Conservation (phyloP, 2,113 vertebrate genomes). For the Hippocampus mohnikei region DNA sequence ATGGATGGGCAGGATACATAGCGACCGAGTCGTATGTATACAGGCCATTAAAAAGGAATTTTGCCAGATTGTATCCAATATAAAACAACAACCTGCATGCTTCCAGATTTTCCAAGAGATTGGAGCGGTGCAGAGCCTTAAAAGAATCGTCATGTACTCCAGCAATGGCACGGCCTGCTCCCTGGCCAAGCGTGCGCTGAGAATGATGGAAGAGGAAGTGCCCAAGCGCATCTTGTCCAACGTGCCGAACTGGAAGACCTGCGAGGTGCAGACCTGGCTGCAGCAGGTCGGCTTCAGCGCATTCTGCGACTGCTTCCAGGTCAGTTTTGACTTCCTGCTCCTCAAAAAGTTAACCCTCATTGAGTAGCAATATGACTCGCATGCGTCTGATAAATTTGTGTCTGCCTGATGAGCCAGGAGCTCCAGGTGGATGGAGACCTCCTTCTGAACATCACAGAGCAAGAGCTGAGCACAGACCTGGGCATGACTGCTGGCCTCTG, state of each 20-base stretch:
- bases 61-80: not conserved
- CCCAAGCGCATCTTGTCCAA: conserved; percentile 83
- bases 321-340: conserved; percentile 34
- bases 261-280: conserved; percentile 91
- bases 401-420: conserved; percentile 67
- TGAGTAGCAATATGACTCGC: not conserved
- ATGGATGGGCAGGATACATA: too few relatives aligned
- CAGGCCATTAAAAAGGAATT: too few relatives aligned
- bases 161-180: conserved; percentile 82
- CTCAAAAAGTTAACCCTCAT: too few relatives aligned
- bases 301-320: conserved; percentile 84
- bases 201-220: conserved; percentile 85
- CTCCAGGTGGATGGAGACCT: conserved; percentile 93
- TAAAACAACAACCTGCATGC: not conserved
- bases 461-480: conserved; percentile 82
- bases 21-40: too few relatives aligned
- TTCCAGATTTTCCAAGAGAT: conserved; percentile 92
- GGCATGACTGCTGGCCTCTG: conserved; percentile 83
- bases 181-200: conserved; percentile 85
- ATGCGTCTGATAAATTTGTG: not conserved
- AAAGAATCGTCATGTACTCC: conserved; percentile 90
- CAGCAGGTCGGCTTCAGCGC: conserved; percentile 90
- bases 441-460: conserved; percentile 84
- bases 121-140: conserved; percentile 91
- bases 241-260: conserved; percentile 91